Base-by-base conservation (phyloP, 1,140 invertebrate genomes). In the Panagrolaimus sp. region DNA sequence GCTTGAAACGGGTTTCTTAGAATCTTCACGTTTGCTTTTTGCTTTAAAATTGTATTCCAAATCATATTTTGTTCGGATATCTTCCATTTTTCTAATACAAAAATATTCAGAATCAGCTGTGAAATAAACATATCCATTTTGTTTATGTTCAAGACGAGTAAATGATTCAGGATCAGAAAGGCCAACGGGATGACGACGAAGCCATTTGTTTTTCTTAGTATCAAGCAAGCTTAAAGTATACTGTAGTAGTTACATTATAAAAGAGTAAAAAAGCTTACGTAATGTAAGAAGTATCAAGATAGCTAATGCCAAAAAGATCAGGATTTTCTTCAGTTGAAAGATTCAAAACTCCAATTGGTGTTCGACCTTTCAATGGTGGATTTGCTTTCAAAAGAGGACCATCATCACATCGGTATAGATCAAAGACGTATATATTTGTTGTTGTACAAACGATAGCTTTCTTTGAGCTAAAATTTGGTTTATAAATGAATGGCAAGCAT, bases 181-280 rank as follows among this genome's bases (percentile, higher is more conserved):
- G 5, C 2, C 3, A 12, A 28, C 17, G 15, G 15, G 15, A 28
- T 58, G 28, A n/a, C 52, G 52, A 28, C 52, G 52, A 58, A 21
- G 0, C 52, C 52, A 58, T 58, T 58, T 58, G 17, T 58, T 58
- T 21, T 58, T 28, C 12, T 58, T n/a, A 21, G 52, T 58, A 14
- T 58, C 52, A 1, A 58, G 17, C 1, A 58, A 21, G 17, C 52
- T 58, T 1, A 58, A 58, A 58, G 21, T 21, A 17, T 1, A n/a
- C 14, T 12, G 17, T 26, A 24, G 1, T 1, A 0, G 2, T n/a
- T n/a, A n/a, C n/a, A 26, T n/a, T 2, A 21, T 10, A 58, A 58
- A 58, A 48, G 9, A 48, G 21, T 24, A 48, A 48, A 48, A 48
- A 48, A 48, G n/a, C n/a, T n/a, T 58, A 58, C 52, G 15, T 58